Evolutionary conservation across 1,140 invertebrate species (phyloP).

Genomic region (Eulimnadia texana): DNA sequence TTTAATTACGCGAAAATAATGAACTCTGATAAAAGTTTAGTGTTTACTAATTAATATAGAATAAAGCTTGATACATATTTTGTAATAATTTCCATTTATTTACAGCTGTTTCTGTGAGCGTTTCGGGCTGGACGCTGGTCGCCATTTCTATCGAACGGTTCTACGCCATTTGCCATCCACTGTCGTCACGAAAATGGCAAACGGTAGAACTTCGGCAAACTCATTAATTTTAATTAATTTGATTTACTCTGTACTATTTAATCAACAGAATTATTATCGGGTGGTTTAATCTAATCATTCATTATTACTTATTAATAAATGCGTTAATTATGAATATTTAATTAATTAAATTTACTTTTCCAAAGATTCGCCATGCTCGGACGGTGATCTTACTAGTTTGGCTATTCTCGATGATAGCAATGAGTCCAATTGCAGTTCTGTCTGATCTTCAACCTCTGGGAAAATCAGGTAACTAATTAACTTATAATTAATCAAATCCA

Average conservation of each 20-base stretch:
- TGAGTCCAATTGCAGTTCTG: constrained; percentile 47
- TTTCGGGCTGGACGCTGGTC: constrained; percentile 48
- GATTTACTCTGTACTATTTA: no score
- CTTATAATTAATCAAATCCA: not conserved
- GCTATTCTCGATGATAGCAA: constrained; percentile 34
- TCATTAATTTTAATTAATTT: no score
- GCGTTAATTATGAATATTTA: no score
- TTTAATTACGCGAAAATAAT: no score
- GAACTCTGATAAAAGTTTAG: no score
- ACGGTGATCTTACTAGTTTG: constrained; percentile 38
- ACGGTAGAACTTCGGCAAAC: constrained; percentile 29
- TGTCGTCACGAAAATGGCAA: constrained; percentile 47
- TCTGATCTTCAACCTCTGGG: constrained; percentile 41
- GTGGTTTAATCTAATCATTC: no score
- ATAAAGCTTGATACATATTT: no score
- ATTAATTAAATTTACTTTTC: no score
- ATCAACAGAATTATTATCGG: no score
- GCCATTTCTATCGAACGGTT: constrained; percentile 52
- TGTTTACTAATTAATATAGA: no score
- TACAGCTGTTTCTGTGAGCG: constrained; percentile 47
- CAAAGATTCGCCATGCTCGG: constrained; percentile 41
- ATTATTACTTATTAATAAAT: no score
- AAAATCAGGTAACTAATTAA: constrained; percentile 30
- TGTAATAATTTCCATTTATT: no score
- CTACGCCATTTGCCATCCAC: constrained; percentile 51